Evolutionary conservation across 2,888 invertebrate species (phyloP).

Genomic region (Sesia bembeciformis): DNA sequence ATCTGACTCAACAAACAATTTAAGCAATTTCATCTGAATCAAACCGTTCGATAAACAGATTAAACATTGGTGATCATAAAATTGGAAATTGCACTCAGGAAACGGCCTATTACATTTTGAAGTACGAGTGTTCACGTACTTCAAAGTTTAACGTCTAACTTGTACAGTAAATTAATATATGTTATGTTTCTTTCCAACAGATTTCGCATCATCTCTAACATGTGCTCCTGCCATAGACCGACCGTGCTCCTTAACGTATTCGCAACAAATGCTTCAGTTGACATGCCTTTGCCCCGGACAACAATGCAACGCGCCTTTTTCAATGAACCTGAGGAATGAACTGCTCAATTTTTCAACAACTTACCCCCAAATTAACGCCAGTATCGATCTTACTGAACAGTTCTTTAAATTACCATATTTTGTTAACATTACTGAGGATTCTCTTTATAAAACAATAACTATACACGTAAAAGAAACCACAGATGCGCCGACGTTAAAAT

Average conservation of each 20-base stretch:
- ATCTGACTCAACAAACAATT: too few species aligned
- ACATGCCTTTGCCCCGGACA: conserved; percentile 42
- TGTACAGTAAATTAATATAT: background rate
- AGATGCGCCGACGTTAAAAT: conserved; percentile 11
- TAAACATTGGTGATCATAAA: too few species aligned
- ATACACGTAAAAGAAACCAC: conserved; percentile 11
- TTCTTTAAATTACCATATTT: conserved; percentile 37
- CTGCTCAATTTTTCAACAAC: conserved; percentile 37
- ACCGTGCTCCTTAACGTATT: conserved; percentile 35
- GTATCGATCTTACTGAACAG: conserved; percentile 25
- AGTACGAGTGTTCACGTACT: too few species aligned
- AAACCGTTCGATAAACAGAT: too few species aligned
- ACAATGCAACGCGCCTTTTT: conserved; percentile 51
- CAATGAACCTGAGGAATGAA: conserved; percentile 30
- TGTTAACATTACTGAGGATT: conserved; percentile 28
- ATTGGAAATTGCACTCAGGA: too few species aligned
- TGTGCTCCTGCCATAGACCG: conserved; percentile 28
- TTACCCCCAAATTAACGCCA: conserved; percentile 17
- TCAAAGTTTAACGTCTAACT: too few species aligned
- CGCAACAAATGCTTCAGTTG: conserved; percentile 28
- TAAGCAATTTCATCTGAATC: too few species aligned
- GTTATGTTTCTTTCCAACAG: conserved; percentile 20
- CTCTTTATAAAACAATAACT: conserved; percentile 35
- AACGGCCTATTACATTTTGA: too few species aligned
- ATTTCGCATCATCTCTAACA: conserved; percentile 38